These are phyloP conservation scores for Pyrrhia umbra DNA, from an alignment of 2,888 invertebrate genomes.

Conservation along the genomic window DNA sequence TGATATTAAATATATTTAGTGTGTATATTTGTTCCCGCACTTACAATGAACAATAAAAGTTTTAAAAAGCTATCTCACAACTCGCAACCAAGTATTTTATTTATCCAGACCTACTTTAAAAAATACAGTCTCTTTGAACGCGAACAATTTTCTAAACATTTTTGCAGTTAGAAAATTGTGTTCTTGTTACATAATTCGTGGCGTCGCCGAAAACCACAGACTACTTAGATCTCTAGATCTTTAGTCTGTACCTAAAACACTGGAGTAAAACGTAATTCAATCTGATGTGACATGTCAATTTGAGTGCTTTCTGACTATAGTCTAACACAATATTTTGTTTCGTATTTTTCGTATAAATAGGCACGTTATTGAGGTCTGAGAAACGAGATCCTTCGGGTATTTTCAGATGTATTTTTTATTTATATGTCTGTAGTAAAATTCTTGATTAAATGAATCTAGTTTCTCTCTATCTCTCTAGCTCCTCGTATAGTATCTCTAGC, in stretches of 20 bases:
- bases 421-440: too few species aligned
- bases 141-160: constrained; percentile 32
- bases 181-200: constrained; percentile 19
- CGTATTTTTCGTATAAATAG: constrained; percentile 18
- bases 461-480: too few species aligned
- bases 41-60: too few species aligned
- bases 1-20: too few species aligned
- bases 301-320: constrained; percentile 43
- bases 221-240: constrained; percentile 11
- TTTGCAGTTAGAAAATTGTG: constrained; percentile 4
- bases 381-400: neutral
- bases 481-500: too few species aligned
- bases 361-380: neutral
- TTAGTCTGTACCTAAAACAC: neutral
- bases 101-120: neutral
- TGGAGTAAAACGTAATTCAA: constrained; percentile 35
- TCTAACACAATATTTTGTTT: constrained; percentile 42
- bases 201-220: constrained; percentile 21
- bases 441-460: too few species aligned
- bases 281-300: constrained; percentile 25
- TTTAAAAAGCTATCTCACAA: neutral
- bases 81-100: neutral
- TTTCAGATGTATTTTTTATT: too few species aligned
- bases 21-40: too few species aligned
- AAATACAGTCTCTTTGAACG: constrained; percentile 17